Conservation (phyloP, 2,113 vertebrate species). For the Melospiza melodia region DNA sequence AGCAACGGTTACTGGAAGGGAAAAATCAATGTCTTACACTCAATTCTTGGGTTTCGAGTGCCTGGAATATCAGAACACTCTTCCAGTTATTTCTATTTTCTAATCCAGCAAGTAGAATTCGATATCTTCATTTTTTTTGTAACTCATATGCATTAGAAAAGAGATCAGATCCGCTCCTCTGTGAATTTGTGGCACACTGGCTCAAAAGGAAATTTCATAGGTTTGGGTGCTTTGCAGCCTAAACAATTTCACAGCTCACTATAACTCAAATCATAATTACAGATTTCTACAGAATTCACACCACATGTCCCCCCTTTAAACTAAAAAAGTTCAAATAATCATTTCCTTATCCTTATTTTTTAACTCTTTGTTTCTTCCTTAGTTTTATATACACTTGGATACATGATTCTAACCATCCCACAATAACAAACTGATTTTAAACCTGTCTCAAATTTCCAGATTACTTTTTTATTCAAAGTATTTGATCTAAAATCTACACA, state of each 20-base stretch:
- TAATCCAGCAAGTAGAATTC: neutral
- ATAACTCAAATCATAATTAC: neutral
- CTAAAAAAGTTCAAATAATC: neutral
- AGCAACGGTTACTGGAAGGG: neutral
- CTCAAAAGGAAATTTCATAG: neutral
- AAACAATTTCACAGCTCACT: neutral
- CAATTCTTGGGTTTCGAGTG: neutral
- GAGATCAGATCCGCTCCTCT: neutral
- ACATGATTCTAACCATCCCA: neutral
- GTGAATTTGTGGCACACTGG: neutral
- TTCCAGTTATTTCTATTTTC: neutral
- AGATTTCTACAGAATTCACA: neutral
- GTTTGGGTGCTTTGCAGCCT: neutral
- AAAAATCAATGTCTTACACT: neutral
- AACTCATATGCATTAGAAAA: neutral
- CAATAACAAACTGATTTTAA: neutral
- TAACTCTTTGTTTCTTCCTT: neutral
- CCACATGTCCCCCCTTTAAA: too few species aligned
- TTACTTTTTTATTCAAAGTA: neutral
- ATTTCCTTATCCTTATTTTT: neutral
- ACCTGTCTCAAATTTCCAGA: neutral
- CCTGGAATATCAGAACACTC: neutral
- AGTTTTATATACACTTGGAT: neutral
- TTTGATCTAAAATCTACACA: neutral
- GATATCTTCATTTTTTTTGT: neutral